phyloP scores from a whole-genome alignment of 2,113 vertebrate genomes.

The Psittacus erithacus region DNA sequence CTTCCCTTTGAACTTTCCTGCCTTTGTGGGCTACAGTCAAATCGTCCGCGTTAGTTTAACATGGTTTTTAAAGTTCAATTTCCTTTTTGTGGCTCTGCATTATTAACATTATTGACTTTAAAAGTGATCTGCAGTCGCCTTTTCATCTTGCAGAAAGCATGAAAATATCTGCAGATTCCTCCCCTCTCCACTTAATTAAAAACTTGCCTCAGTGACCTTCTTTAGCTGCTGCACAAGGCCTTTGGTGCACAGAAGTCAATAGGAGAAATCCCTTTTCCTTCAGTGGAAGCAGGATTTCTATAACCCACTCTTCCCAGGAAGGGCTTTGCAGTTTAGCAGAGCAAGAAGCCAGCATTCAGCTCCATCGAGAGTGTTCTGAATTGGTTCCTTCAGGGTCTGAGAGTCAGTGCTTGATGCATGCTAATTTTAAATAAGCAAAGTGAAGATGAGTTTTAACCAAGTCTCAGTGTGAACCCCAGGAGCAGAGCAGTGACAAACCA shows the following conservation, averaged over 20 bases:
- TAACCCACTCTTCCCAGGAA: neutral
- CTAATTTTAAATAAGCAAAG: neutral
- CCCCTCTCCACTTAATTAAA: slow-evolving; percentile 27
- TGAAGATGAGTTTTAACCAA: neutral
- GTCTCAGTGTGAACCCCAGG: neutral
- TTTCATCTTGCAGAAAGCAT: slow-evolving; percentile 25
- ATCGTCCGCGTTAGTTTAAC: slow-evolving; percentile 50
- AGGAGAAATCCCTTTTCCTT: neutral
- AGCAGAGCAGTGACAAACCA: neutral
- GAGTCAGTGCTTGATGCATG: neutral
- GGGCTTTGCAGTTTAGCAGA: neutral
- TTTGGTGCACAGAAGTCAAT: neutral
- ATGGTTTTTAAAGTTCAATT: slow-evolving; percentile 61
- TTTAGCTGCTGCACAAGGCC: neutral
- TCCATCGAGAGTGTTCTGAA: neutral
- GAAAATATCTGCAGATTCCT: neutral
- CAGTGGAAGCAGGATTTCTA: neutral
- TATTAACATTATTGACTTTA: slow-evolving; percentile 47
- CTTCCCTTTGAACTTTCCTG: slow-evolving; percentile 59
- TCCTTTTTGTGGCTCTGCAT: slow-evolving; percentile 63
- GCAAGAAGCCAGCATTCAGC: neutral
- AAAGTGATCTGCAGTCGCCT: neutral
- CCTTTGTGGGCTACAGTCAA: slow-evolving; percentile 10
- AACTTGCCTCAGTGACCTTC: slow-evolving; percentile 9
- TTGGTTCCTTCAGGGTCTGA: neutral